Evolutionary conservation across 2,113 vertebrate species (phyloP).

Genomic region (Melanotaenia duboulayi): DNA sequence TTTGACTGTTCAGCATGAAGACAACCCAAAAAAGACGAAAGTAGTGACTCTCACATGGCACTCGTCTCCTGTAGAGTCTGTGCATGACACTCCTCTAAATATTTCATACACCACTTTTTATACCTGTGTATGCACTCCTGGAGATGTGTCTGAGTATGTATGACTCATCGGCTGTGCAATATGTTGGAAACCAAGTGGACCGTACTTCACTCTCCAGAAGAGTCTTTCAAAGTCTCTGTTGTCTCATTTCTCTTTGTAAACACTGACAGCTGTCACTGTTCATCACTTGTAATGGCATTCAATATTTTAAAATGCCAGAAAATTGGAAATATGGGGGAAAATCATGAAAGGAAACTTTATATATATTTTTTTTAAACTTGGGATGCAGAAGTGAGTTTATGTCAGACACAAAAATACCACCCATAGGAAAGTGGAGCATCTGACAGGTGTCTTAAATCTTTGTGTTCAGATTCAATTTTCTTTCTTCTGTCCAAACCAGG

Average conservation of each 20-base stretch:
- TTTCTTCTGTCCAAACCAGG: too few relatives aligned
- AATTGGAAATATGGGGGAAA: neutral
- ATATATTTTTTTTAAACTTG: too few relatives aligned
- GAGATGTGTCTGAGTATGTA: slow-evolving; percentile 22
- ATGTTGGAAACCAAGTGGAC: slow-evolving; percentile 21
- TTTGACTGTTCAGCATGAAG: too few relatives aligned
- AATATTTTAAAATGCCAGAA: neutral
- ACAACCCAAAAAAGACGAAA: neutral
- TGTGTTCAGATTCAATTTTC: too few relatives aligned
- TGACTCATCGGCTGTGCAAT: slow-evolving; percentile 35
- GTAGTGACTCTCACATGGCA: neutral
- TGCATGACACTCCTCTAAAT: slow-evolving; percentile 41
- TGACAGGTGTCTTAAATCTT: too few relatives aligned
- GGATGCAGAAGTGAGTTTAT: too few relatives aligned
- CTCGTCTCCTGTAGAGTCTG: slow-evolving; percentile 7
- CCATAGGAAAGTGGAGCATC: too few relatives aligned
- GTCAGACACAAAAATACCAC: too few relatives aligned
- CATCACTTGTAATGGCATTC: neutral
- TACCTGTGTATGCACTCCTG: slow-evolving; percentile 48
- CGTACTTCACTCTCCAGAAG: neutral
- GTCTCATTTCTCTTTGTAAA: slow-evolving; percentile 21
- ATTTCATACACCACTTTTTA: slow-evolving; percentile 49
- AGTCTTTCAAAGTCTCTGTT: slow-evolving; percentile 2
- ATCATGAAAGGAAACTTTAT: too few relatives aligned
- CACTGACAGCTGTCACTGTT: slow-evolving; percentile 5